Base-by-base conservation (phyloP, 2,888 invertebrate species). In the Epistrophe eligans region DNA sequence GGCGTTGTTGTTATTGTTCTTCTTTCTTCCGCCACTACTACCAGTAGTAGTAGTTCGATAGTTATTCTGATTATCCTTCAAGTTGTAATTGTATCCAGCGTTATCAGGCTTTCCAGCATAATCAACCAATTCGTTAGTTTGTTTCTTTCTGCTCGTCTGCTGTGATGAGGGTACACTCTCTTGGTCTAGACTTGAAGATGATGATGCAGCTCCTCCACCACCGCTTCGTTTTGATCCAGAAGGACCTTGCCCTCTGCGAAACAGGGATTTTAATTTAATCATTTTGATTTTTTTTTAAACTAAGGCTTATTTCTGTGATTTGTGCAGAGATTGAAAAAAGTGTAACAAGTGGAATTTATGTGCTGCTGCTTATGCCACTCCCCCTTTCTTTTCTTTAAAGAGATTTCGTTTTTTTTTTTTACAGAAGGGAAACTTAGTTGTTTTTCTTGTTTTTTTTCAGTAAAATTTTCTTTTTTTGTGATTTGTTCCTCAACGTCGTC, bases 251-350 rank as follows among this genome's bases (percentile, higher is more conserved):
- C 97, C 96, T 96, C 97, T 97, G 94, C 97, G 97, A 94, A 97
- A 97, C 93, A 97, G 95, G 92, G 97, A 97, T 95, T 97, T 97
- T 94, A 97, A 95, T 95, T 97, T 97, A 95, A 97, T 97, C 97
- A 97, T 97, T 94, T 95, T 96, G 94, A 11, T 58, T 43, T 35
- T n/a, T 50, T n/a, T 45, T n/a, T 50, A 38, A 38, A 60, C 5
- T 40, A 38, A 15, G 8, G 9, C 60, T 60, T 62, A 48, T 43
- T 60, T 55, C 19, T 24, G 48, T 71, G 19, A 38, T 58, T 57
- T 58, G 71, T 77, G 71, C 50, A 38, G 32, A 74, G 35, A 32
- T 74, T 55, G 13, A 50, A 73, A 55, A 79, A 64, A 40, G 57
- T 79, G 84, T 58, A 74, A 71, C 73, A 82, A 77, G 62, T 85